These are phyloP conservation scores for Wasmannia auropunctata DNA, from an alignment of 1,140 invertebrate species.

Conservation along the genomic window DNA sequence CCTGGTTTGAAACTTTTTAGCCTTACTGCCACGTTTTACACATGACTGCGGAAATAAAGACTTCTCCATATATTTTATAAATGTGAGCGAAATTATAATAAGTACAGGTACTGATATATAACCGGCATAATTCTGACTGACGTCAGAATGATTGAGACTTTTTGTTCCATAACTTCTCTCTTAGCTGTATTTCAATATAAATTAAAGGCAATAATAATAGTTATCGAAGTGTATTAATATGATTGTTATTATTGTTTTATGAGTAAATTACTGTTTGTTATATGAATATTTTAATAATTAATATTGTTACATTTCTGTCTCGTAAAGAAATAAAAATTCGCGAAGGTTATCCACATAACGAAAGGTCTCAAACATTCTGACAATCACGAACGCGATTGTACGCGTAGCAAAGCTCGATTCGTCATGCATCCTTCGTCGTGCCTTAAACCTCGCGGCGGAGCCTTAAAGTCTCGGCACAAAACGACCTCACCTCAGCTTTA, in stretches of 20 bases:
- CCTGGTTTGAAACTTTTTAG: slow-evolving; percentile 39
- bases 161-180: not conserved
- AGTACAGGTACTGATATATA: not conserved
- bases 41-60: slow-evolving; percentile 24
- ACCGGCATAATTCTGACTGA: not conserved
- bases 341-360: too few relatives aligned
- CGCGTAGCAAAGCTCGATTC: slow-evolving; percentile 39
- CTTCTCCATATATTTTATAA: slow-evolving; percentile 6
- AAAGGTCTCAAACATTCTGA: not conserved
- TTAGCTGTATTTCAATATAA: not conserved
- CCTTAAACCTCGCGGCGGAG: slow-evolving; percentile 52
- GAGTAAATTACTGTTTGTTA: not conserved
- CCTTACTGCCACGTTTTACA: not conserved
- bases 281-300: not conserved
- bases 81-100: slow-evolving; percentile 18
- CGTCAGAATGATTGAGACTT: not conserved
- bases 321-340: not conserved
- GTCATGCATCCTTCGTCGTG: slow-evolving; percentile 39
- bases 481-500: slow-evolving; percentile 75
- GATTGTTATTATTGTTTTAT: too few relatives aligned
- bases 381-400: not conserved
- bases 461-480: slow-evolving; percentile 64
- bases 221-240: not conserved
- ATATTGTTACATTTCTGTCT: not conserved
- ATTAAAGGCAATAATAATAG: not conserved